These are phyloP conservation scores for Pteruthius melanotis DNA, from an alignment of 2,113 vertebrate genomes.

Conservation along the genomic window DNA sequence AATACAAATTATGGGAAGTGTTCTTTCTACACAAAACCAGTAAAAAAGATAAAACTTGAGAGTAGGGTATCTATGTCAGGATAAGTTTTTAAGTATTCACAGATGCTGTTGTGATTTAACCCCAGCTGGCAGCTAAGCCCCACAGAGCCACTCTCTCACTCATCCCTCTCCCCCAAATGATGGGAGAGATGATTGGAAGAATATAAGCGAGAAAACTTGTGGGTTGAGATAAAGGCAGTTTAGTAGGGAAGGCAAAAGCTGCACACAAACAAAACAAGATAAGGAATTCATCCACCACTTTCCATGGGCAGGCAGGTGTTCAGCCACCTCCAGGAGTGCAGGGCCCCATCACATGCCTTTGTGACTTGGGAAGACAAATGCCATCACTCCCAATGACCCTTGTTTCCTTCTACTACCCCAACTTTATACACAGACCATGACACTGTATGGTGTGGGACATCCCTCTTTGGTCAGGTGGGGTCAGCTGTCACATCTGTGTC, in stretches of 20 bases:
- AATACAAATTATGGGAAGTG: background rate
- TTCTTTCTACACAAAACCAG: background rate
- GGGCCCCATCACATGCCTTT: accelerated
- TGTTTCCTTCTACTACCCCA: background rate
- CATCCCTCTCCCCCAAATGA: no score
- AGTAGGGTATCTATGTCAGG: accelerated
- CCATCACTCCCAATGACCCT: background rate
- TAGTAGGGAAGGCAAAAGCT: background rate
- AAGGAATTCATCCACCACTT: background rate
- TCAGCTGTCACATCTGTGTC: background rate
- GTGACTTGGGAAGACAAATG: background rate
- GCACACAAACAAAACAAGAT: background rate
- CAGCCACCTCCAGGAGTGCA: background rate
- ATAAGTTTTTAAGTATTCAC: background rate
- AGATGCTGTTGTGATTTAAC: background rate
- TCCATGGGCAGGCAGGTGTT: background rate
- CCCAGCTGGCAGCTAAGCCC: background rate
- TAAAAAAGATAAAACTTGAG: background rate
- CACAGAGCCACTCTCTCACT: background rate
- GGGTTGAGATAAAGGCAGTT: background rate
- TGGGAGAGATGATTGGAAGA: background rate
- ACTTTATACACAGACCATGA: background rate
- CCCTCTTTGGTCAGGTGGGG: background rate
- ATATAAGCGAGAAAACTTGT: background rate
- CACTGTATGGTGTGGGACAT: background rate